phyloP scores from a whole-genome alignment of 2,797 vertebrate species.

The Sarcoramphus papa region DNA sequence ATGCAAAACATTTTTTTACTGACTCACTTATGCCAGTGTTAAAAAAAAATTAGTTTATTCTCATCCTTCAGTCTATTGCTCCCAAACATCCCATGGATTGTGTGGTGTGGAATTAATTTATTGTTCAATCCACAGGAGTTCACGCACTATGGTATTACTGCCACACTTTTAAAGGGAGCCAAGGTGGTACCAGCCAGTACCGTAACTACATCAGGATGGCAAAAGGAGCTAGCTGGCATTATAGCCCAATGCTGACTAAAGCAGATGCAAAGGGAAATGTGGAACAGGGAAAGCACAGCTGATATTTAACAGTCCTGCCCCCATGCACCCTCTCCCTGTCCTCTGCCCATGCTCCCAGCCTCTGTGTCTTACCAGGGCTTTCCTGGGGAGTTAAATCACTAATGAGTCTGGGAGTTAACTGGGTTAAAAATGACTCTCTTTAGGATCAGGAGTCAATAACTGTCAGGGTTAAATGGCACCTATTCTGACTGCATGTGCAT shows the following conservation, averaged over 20 bases:
- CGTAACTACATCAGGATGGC: rapidly evolving
- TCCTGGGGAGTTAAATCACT: neutral
- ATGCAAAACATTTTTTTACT: neutral
- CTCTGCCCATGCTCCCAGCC: neutral
- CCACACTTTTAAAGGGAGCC: neutral
- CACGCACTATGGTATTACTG: rapidly evolving
- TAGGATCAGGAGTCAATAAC: neutral
- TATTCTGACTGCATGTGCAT: neutral
- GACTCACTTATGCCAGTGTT: neutral
- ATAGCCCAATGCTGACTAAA: neutral
- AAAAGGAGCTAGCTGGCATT: neutral
- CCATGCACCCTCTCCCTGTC: neutral
- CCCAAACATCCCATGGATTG: neutral
- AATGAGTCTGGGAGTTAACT: neutral
- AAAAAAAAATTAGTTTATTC: neutral
- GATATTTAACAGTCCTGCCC: neutral
- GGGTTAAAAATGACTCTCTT: neutral
- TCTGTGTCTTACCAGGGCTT: neutral
- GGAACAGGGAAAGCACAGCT: neutral
- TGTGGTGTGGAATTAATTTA: neutral
- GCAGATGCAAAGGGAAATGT: neutral
- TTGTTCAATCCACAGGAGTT: neutral
- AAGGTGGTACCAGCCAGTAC: neutral
- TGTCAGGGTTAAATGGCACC: neutral
- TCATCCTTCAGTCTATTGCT: neutral